Base-by-base conservation (phyloP, 2,797 vertebrate genomes). In the Pangasius mekongensis region DNA sequence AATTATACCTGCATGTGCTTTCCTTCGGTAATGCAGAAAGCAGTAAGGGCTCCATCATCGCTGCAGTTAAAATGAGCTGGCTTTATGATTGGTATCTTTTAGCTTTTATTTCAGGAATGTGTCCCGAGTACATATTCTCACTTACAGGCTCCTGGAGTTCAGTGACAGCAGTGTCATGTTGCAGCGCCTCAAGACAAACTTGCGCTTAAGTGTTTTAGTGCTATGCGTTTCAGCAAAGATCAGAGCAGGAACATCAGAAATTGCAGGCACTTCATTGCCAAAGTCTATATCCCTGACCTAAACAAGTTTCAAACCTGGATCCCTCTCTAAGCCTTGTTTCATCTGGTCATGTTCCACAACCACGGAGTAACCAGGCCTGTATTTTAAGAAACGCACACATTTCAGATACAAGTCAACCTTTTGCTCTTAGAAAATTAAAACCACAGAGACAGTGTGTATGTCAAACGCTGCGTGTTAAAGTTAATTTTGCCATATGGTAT, bases 161-260 rank as follows among this genome's bases (percentile, higher is more conserved):
- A 24, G 60, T 84, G 49, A 71, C 85, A 58, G 74, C 74, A 36
- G 81, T 58, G 81, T 89, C 81, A 67, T 9, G 73, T 84, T 87
- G 81, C 73, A 78, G 73, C 1, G 3, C 54, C 30, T 85, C 64
- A 52, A 52, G 13, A 73, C 52, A 84, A 78, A 56, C 39, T 36
- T 71, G 18, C 52, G 16, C 81, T 87, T 84, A 39, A 71, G 49
- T 16, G 64, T 66, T 58, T 47, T 58, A 36, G 43, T 36, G 73
- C n/a, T 67, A 20, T n/a, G 67, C 10, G 47, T 69, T 74, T 83
- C 58, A 82, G 66, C 54, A 30, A 56, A 39, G 58, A 30, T 18
- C 47, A n/a, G 33, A 60, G 64, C 36, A 60, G 67, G 69, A 49
- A 85, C 27, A 66, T 77, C 27, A 33, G 6, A 67, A 85, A 64